phyloP scores from a whole-genome alignment of 2,113 vertebrate genomes.

The Anhinga anhinga region DNA sequence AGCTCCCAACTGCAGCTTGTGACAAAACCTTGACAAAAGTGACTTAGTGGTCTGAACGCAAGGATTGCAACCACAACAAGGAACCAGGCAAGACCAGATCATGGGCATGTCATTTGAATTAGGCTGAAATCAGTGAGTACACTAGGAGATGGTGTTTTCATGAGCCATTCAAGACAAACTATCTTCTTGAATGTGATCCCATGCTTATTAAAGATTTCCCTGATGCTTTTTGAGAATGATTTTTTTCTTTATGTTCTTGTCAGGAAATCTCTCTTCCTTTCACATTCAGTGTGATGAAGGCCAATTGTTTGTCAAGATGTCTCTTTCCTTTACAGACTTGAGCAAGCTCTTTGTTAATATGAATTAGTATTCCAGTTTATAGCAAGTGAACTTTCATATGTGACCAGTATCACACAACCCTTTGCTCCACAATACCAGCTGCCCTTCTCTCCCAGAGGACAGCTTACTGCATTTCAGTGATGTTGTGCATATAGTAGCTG shows the following conservation, averaged over 20 bases:
- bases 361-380: neutral
- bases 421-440: neutral
- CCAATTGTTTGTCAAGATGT: neutral
- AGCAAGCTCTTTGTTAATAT: neutral
- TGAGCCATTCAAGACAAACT: neutral
- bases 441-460: neutral
- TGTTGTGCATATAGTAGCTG: neutral
- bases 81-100: neutral
- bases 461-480: neutral
- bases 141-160: neutral
- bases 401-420: neutral
- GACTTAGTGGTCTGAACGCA: rapidly evolving
- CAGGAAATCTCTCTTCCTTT: neutral
- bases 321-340: neutral
- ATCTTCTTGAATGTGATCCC: neutral
- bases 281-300: neutral
- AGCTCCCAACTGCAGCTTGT: neutral
- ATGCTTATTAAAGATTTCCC: neutral
- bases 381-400: neutral
- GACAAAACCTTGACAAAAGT: neutral
- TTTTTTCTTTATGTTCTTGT: neutral
- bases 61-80: neutral
- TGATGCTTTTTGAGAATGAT: neutral
- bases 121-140: neutral
- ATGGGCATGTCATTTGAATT: neutral